A percentile compares a stretch with the other conserved stretches of the same genome.
Conservation (phyloP, 1,140 invertebrate genomes). For the Zaprionus kolodkinae region DNA sequence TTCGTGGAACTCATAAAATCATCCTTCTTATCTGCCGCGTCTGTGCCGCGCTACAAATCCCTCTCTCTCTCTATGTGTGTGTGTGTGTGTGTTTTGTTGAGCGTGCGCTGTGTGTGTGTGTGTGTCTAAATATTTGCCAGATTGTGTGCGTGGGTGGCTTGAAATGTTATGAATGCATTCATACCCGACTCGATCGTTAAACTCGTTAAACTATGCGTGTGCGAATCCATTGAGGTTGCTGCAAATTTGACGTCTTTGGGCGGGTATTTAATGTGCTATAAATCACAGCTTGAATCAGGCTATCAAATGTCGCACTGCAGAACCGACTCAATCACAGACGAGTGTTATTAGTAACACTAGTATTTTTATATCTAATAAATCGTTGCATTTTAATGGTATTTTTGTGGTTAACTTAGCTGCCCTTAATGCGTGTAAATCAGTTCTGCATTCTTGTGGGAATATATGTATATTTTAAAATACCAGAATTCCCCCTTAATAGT, state of each 20-base stretch:
- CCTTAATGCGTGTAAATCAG: background rate
- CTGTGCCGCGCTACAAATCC: constrained; percentile 6
- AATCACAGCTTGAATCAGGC: background rate
- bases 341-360: background rate
- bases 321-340: background rate
- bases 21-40: constrained; percentile 31
- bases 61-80: background rate
- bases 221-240: background rate
- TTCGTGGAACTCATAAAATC: constrained; percentile 54
- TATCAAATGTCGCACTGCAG: background rate
- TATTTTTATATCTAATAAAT: background rate
- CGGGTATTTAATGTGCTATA: background rate
- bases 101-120: no score
- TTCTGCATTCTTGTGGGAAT: background rate
- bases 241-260: background rate
- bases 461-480: background rate
- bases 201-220: background rate
- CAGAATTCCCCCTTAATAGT: background rate
- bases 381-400: background rate
- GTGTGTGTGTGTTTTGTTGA: constrained; percentile 3
- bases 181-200: constrained; percentile 4
- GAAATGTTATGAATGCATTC: constrained; percentile 22
- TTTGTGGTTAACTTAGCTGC: background rate
- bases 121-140: constrained; percentile 43
- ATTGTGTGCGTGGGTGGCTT: constrained; percentile 30